phyloP scores from a whole-genome alignment of 2,888 invertebrate species.

The Parnassius glacialis region DNA sequence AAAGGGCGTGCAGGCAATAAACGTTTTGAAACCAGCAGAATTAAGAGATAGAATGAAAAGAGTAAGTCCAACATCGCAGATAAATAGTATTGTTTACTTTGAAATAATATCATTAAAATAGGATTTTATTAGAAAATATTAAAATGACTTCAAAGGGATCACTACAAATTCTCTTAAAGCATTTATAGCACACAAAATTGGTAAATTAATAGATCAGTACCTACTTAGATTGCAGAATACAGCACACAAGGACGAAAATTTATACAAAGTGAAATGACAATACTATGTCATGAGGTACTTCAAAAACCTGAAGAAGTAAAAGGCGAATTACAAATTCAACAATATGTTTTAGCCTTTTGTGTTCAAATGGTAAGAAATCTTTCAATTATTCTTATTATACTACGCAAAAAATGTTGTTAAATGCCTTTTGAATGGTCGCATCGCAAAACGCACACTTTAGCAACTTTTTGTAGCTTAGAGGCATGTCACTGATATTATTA shows the following conservation, averaged over 20 bases:
- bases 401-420: too few relatives aligned
- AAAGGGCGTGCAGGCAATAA: constrained; percentile 8
- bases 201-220: not conserved
- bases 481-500: not conserved
- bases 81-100: not conserved
- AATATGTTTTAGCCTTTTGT: constrained; percentile 92
- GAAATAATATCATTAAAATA: too few relatives aligned
- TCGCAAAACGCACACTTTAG: too few relatives aligned
- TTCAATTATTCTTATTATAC: too few relatives aligned
- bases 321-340: constrained; percentile 84
- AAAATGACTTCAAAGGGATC: too few relatives aligned
- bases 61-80: constrained; percentile 2
- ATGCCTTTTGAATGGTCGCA: too few relatives aligned
- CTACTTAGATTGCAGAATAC: constrained; percentile 85
- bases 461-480: too few relatives aligned
- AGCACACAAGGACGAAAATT: constrained; percentile 91
- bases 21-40: constrained; percentile 4
- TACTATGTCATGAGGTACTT: constrained; percentile 84
- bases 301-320: constrained; percentile 79
- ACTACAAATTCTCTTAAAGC: too few relatives aligned
- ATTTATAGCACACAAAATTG: not conserved
- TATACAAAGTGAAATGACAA: constrained; percentile 83
- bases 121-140: too few relatives aligned
- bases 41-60: constrained; percentile 15
- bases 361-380: constrained; percentile 87